Conservation (phyloP, 1,140 invertebrate genomes). For the Tetraneura akinire region DNA sequence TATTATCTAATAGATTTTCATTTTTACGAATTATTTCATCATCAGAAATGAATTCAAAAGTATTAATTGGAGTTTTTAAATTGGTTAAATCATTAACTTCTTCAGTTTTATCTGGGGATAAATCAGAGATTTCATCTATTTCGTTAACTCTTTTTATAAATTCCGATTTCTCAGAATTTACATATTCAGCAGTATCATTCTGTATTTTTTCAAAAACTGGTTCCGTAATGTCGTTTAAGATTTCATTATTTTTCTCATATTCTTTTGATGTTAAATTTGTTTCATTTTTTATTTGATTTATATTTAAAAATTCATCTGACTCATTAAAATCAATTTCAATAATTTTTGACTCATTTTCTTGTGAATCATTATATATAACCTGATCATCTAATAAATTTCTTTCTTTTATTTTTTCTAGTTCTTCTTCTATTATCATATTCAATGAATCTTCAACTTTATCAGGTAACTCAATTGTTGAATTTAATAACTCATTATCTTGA, state of each 20-base stretch:
- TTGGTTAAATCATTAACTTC: neutral
- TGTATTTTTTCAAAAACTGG: neutral
- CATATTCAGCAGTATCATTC: neutral
- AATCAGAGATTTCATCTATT: neutral
- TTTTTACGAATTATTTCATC: neutral
- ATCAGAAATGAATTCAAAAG: neutral
- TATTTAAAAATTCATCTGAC: neutral
- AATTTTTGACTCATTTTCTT: neutral
- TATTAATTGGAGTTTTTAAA: neutral
- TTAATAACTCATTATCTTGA: neutral
- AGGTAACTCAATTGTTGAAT: neutral
- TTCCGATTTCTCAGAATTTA: constrained; percentile 15
- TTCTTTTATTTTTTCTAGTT: neutral
- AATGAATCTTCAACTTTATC: constrained; percentile 5
- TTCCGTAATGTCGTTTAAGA: no score
- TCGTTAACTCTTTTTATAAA: neutral
- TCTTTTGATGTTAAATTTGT: no score
- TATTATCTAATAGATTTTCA: neutral
- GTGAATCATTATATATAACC: neutral
- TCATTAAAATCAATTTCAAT: no score
- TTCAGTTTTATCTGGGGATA: neutral
- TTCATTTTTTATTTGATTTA: neutral
- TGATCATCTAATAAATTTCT: no score
- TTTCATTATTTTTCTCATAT: neutral
- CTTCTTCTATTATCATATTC: neutral